These are phyloP conservation scores for Enchytraeus crypticus DNA, from an alignment of 2,888 invertebrate genomes.

Conservation along the genomic window DNA sequence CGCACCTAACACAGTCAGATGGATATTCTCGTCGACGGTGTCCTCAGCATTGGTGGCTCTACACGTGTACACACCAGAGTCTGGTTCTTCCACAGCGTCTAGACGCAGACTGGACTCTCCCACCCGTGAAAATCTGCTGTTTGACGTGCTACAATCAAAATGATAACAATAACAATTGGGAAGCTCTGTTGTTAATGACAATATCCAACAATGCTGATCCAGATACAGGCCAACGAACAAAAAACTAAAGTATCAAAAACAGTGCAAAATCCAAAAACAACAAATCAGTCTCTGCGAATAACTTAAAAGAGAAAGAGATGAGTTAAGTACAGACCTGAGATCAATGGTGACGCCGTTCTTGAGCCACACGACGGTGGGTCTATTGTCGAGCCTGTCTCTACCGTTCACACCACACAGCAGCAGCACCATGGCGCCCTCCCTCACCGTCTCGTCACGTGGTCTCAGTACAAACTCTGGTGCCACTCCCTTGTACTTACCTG, in stretches of 20 bases:
- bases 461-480: not conserved
- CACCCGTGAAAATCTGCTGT: slow-evolving; percentile 62
- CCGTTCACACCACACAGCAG: slow-evolving; percentile 91
- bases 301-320: too few species aligned
- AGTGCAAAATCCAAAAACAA: too few species aligned
- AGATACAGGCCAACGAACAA: too few species aligned
- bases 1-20: slow-evolving; percentile 62
- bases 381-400: slow-evolving; percentile 56
- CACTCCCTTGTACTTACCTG: not conserved
- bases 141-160: slow-evolving; percentile 15
- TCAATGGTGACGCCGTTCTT: slow-evolving; percentile 83
- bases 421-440: slow-evolving; percentile 72
- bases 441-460: slow-evolving; percentile 48
- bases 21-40: slow-evolving; percentile 75
- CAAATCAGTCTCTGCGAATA: too few species aligned
- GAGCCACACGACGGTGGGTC: slow-evolving; percentile 79
- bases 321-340: too few species aligned
- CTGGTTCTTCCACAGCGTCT: slow-evolving; percentile 66
- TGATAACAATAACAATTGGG: too few species aligned
- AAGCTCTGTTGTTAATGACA: too few species aligned
- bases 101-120: slow-evolving; percentile 80
- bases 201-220: too few species aligned
- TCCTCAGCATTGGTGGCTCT: slow-evolving; percentile 82
- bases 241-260: too few species aligned
- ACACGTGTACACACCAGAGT: slow-evolving; percentile 87